Conservation (phyloP, 2,888 invertebrate species). For the Hirtodrosophila trivittata region DNA sequence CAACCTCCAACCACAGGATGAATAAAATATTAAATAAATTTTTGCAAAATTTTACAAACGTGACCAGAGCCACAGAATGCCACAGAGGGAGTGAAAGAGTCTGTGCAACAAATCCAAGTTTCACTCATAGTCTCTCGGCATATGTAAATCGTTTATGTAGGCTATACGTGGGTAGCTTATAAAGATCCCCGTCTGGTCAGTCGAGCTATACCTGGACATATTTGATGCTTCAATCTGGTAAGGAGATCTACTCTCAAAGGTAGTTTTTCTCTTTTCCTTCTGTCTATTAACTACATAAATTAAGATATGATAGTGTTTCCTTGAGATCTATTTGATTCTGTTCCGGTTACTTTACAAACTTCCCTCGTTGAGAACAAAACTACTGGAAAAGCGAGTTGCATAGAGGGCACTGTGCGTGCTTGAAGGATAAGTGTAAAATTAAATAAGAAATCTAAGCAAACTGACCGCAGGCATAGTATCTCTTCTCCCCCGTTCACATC, state of each 20-base stretch:
- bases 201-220: no score
- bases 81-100: background rate
- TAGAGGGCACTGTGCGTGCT: constrained; percentile 1
- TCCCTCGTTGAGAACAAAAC: background rate
- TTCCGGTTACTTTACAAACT: no score
- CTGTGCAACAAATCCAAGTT: constrained; percentile 15
- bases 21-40: constrained; percentile 74
- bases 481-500: background rate
- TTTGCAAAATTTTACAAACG: constrained; percentile 69
- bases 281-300: no score
- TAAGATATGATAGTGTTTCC: no score
- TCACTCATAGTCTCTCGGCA: constrained; percentile 21
- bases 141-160: constrained; percentile 51
- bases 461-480: constrained; percentile 62
- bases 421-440: constrained; percentile 62
- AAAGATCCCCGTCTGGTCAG: no score
- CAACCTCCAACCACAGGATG: constrained; percentile 48
- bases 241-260: no score
- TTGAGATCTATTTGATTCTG: no score
- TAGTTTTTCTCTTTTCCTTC: no score
- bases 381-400: background rate
- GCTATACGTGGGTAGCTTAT: constrained; percentile 1
- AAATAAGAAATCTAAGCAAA: constrained; percentile 70
- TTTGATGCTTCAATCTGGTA: no score
- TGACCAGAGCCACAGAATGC: constrained; percentile 55